Evolutionary conservation across 2,888 invertebrate genomes (phyloP), one percentile per base, ranked within the genome.

Genomic region (Ectemnius lituratus): DNA sequence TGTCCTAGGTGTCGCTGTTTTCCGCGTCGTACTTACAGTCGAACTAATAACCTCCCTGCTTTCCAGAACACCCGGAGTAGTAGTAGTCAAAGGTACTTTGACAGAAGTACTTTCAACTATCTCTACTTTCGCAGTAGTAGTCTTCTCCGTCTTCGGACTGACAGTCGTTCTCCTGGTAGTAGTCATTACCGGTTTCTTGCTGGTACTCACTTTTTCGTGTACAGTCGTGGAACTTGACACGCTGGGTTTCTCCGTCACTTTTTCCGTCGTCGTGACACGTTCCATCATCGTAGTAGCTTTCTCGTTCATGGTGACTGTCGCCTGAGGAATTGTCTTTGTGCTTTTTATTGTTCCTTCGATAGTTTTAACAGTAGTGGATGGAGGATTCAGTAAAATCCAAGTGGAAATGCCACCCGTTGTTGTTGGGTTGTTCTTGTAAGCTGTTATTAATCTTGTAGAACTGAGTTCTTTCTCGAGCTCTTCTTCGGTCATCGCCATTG

Each of bases 331-430:
- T 28, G 70, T 62, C 11, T 71, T 71, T 5, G 47, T 68, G 62
- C 63, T 78, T 13, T 79, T 68, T 11, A 16, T 14, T 16, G 70
- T 59, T 20, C 57, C 56, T 5, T 71, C 75, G 5, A 20, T 28
- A 0, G 81, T 67, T 56, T 80, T 86, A 16, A 71, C 73, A 0
- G 91, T 91, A n/a, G 90, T 88, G 2, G 89, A 88, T 18, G 92
- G 92, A 8, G 93, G 92, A 84, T 94, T 95, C 18, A 96, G 88
- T 18, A 95, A 91, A 74, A 96, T 94, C 96, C 96, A 96, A 0
- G 96, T 96, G 0, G 95, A 96, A 75, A 96, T 92, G 0, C 95
- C 95, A 86, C 94, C 94, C 67, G 93, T 93, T 27, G 93, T 93
- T 62, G 92, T 95, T 70, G 92, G 94, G 69, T 92, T 91, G 85